Evolutionary conservation across 2,113 vertebrate species (phyloP).

Genomic region (Megalops atlanticus): DNA sequence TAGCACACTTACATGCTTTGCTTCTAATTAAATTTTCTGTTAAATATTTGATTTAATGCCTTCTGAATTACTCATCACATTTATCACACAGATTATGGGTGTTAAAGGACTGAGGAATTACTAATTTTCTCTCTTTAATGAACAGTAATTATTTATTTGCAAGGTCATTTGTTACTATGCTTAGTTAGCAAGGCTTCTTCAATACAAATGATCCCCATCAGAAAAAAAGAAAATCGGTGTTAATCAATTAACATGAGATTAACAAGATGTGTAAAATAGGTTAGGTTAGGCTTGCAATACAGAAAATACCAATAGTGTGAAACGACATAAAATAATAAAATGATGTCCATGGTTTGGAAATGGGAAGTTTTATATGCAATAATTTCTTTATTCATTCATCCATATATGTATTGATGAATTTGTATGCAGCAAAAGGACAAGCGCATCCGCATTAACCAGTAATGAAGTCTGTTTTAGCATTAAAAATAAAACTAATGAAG

Average conservation of each 20-base stretch:
- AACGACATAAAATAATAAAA: too few species aligned
- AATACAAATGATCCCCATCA: not conserved
- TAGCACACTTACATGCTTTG: constrained; percentile 18
- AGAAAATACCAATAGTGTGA: too few species aligned
- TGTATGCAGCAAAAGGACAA: too few species aligned
- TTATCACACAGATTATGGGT: constrained; percentile 25
- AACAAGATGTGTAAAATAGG: constrained; percentile 1
- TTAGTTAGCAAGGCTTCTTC: not conserved
- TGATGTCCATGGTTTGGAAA: too few species aligned
- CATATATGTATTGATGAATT: too few species aligned
- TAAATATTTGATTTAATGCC: constrained; percentile 33
- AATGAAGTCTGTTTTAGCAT: too few species aligned
- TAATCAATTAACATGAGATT: not conserved
- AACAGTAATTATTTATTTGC: constrained; percentile 21
- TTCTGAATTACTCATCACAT: constrained; percentile 29
- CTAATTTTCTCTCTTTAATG: constrained; percentile 23
- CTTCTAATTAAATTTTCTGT: constrained; percentile 29
- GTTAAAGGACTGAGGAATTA: constrained; percentile 20
- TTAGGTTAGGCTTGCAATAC: not conserved
- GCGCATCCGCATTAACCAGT: too few species aligned
- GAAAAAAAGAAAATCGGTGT: not conserved
- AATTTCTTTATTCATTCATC: too few species aligned
- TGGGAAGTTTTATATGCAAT: too few species aligned
- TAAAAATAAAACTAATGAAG: too few species aligned
- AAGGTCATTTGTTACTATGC: constrained; percentile 6